These are phyloP conservation scores for Dicaeum eximium DNA, from an alignment of 2,113 vertebrate genomes.

Conservation along the genomic window DNA sequence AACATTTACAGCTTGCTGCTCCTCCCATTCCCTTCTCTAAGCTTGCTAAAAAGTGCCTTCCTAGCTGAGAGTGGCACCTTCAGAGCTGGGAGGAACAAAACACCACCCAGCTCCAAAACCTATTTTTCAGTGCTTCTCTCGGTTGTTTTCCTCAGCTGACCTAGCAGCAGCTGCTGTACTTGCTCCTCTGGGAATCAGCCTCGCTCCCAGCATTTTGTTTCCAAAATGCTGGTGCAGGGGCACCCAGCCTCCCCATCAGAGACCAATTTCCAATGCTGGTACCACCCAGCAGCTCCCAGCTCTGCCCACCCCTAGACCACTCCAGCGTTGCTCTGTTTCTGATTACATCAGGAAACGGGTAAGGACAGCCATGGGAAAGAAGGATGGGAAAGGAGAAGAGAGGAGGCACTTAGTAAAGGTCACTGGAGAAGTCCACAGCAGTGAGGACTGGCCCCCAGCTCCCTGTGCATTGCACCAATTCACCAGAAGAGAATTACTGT, in stretches of 20 bases:
- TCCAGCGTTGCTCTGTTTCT: rapidly evolving
- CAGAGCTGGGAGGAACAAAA: not conserved
- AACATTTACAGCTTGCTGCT: not conserved
- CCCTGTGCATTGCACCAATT: not conserved
- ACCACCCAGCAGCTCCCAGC: not conserved
- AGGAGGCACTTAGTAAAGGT: not conserved
- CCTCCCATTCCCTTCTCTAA: not conserved
- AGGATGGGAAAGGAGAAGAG: not conserved
- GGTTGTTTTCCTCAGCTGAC: not conserved
- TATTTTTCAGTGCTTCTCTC: not conserved
- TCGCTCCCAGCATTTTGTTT: not conserved
- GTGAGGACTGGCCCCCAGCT: not conserved
- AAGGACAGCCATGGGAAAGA: not conserved
- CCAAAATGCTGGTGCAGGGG: not conserved
- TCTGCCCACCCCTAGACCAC: not conserved
- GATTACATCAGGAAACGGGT: rapidly evolving
- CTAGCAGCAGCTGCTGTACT: not conserved
- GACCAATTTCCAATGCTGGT: rapidly evolving
- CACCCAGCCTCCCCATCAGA: rapidly evolving
- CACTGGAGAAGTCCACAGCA: not conserved
- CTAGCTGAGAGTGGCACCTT: not conserved
- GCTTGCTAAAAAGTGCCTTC: not conserved
- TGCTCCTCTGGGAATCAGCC: not conserved
- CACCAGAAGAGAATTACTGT: not conserved
- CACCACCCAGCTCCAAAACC: not conserved